Conservation (phyloP, 2,888 invertebrate genomes). For the Bimastos eiseni region DNA sequence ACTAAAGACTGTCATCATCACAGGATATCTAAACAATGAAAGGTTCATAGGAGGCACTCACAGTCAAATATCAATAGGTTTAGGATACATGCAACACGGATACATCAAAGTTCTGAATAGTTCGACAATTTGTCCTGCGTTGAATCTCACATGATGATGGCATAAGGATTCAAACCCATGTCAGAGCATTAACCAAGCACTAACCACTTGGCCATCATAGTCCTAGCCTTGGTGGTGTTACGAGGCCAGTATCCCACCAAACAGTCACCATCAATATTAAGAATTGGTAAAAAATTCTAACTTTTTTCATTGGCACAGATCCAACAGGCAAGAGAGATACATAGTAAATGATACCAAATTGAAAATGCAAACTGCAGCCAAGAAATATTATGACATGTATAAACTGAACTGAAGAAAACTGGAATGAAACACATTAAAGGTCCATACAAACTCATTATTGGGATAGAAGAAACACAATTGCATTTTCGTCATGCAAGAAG, state of each 20-base stretch:
- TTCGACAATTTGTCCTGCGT: neutral
- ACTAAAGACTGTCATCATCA: neutral
- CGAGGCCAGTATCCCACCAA: neutral
- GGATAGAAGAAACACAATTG: neutral
- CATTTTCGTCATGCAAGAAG: neutral
- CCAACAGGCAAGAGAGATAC: neutral
- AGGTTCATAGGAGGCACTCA: no score
- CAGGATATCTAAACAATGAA: neutral
- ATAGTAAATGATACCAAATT: neutral
- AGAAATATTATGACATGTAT: neutral
- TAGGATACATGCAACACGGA: no score
- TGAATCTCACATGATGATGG: neutral
- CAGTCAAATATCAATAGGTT: neutral
- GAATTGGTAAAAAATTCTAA: neutral
- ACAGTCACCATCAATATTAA: neutral
- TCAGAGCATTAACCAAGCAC: neutral
- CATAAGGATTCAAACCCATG: neutral
- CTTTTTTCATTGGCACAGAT: neutral
- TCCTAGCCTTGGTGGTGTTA: neutral
- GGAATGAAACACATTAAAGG: neutral
- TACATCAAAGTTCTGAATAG: neutral
- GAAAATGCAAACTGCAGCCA: neutral
- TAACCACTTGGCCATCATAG: neutral
- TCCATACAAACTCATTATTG: neutral
- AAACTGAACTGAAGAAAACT: neutral